Base-by-base conservation (phyloP, 2,113 vertebrate genomes). In the Scartelaos histophorus region DNA sequence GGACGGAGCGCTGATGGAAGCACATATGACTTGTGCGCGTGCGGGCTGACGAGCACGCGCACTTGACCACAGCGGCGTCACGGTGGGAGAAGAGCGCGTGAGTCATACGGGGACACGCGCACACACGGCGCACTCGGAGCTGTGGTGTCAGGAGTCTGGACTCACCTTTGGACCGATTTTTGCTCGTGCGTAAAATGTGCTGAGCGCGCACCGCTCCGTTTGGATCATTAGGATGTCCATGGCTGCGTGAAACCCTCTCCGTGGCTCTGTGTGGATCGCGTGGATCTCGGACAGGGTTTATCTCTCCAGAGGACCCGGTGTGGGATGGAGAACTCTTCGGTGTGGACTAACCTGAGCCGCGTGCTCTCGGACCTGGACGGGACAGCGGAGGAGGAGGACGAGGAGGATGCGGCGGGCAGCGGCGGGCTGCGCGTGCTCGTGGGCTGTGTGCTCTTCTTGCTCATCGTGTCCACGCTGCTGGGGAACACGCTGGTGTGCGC, bases 401-500 rank as follows among this genome's bases (percentile, higher is more conserved):
- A 72, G 3, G 88, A 70, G 17, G 84, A 12, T 11, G 69, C 24
- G 1, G 79, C 56, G 1, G 60, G 43, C 0, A 67, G 70, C 16
- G 35, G 75, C 24, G 85, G 88, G 3, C 75, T 92, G 78, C 86
- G 75, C 70, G 92, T 87, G 0, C 85, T 95, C 19, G 80, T 93
- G 0, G 95, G 93, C 5, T 93, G 93, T 79, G 76, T 94, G 43
- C 90, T 95, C 15, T 92, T 89, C 0, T 76, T 93, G 15, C 91
- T 95, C 66, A 95, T 95, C 74, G 82, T 95, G 69, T 89, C 93
- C 82, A 95, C 92, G 17, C 85, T 95, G 73, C 83, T 89, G 66
- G 95, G 94, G 47, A 95, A 95, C 47, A 87, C 85, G 0, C 89
- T 95, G 2, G 94, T 95, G 49, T 95, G 95, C 73, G 91, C 88